Percentiles rank a stretch among this genome's conserved stretches.
Evolutionary conservation across 2,888 invertebrate species (phyloP).

Genomic region (Epistrophe grossulariae): DNA sequence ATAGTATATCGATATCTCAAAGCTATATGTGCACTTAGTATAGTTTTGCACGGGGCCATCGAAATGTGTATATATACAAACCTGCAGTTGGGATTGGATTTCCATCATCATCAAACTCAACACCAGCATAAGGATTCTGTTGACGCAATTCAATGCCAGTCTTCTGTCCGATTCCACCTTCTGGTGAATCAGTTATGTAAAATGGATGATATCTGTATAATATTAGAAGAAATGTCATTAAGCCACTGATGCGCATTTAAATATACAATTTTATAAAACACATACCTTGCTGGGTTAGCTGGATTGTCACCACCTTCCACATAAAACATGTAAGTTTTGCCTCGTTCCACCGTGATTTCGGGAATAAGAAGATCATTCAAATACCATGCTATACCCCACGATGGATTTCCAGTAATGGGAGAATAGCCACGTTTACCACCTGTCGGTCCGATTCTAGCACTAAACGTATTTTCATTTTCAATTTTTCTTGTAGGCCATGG

Average conservation of each 20-base stretch:
- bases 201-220: conserved; percentile 92
- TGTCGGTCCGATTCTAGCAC: conserved; percentile 92
- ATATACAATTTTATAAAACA: conserved; percentile 7
- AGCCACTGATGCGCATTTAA: neutral
- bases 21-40: too few relatives aligned
- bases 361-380: conserved; percentile 95
- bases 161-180: conserved; percentile 94
- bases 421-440: conserved; percentile 92
- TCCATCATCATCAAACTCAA: conserved; percentile 90
- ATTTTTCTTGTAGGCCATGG: conserved; percentile 90
- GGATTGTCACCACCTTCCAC: conserved; percentile 94
- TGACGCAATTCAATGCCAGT: conserved; percentile 88
- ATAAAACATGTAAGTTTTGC: conserved; percentile 92
- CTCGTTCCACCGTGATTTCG: conserved; percentile 94
- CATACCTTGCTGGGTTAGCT: conserved; percentile 90
- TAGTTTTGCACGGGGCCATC: too few relatives aligned
- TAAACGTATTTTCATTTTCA: conserved; percentile 87
- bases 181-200: conserved; percentile 93
- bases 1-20: too few relatives aligned
- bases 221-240: neutral
- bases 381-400: conserved; percentile 97
- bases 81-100: conserved; percentile 92
- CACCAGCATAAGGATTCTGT: conserved; percentile 92
- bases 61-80: conserved; percentile 83
- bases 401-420: conserved; percentile 91